Evolutionary conservation across 2,113 vertebrate species (phyloP).

Genomic region (Urocolius indicus): DNA sequence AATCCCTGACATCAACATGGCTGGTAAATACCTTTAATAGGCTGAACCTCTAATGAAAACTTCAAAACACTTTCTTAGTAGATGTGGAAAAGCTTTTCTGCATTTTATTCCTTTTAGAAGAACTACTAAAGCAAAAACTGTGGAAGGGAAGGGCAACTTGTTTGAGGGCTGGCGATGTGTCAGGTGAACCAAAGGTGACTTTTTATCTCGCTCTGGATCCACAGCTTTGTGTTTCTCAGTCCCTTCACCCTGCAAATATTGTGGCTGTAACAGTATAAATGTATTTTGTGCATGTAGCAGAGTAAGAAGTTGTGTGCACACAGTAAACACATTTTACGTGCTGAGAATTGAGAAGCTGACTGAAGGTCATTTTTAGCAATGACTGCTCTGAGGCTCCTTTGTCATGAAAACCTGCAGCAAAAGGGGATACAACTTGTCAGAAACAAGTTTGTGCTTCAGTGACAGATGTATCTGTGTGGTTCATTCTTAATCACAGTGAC

Average conservation of each 20-base stretch:
- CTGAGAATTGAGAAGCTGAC: not conserved
- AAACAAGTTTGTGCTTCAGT: not conserved
- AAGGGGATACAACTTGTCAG: not conserved
- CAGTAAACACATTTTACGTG: not conserved
- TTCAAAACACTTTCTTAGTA: not conserved
- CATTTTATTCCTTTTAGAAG: not conserved
- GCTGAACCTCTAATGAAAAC: conserved; percentile 8
- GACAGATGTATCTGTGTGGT: fast-evolving
- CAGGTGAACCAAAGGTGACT: not conserved
- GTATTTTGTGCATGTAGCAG: not conserved
- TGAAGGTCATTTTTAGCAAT: not conserved
- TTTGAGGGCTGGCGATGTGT: not conserved
- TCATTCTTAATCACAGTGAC: not conserved
- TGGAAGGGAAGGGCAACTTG: not conserved
- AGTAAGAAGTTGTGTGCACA: not conserved
- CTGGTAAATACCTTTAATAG: not conserved
- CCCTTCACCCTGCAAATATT: not conserved
- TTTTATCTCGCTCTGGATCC: not conserved
- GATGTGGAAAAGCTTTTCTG: not conserved
- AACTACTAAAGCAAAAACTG: not conserved
- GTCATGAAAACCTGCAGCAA: not conserved
- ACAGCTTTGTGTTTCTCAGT: not conserved
- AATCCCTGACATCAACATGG: not conserved
- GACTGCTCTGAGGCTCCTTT: not conserved
- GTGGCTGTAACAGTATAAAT: not conserved